These are phyloP conservation scores for Melieria picta DNA, from an alignment of 2,888 invertebrate species.

Conservation along the genomic window DNA sequence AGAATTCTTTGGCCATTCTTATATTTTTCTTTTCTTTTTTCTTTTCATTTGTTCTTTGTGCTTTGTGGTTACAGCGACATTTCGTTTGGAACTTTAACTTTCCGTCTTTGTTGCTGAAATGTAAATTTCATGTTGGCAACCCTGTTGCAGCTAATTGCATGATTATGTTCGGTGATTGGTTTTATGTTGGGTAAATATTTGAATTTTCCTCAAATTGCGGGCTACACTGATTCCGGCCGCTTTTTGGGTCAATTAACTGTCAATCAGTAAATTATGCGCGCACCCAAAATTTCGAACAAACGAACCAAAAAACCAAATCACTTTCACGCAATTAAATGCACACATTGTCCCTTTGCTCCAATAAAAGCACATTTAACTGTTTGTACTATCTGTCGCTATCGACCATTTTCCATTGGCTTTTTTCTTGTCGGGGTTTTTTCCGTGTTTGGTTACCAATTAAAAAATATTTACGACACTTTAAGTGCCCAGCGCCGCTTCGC, in stretches of 20 bases:
- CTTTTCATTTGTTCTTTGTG: not conserved
- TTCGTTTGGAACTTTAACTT: not conserved
- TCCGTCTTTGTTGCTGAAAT: not conserved
- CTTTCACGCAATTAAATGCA: not conserved
- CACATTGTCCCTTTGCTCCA: not conserved
- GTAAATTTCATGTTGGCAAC: not conserved
- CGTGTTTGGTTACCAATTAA: not conserved
- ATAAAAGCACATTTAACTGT: slow-evolving; percentile 1
- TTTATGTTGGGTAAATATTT: no score
- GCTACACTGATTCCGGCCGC: no score
- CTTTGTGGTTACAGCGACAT: not conserved
- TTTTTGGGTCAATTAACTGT: slow-evolving; percentile 23
- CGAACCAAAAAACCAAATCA: not conserved
- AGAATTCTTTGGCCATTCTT: slow-evolving; percentile 1
- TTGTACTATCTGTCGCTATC: not conserved
- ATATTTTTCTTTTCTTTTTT: not conserved
- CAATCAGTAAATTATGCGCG: slow-evolving; percentile 17
- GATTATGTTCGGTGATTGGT: no score
- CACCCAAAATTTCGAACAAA: slow-evolving; percentile 3
- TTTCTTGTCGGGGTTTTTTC: not conserved
- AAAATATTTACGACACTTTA: slow-evolving; percentile 19
- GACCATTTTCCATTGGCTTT: not conserved
- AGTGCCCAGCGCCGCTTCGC: not conserved
- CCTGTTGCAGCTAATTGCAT: slow-evolving; percentile 3
- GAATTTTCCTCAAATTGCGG: no score